These are phyloP conservation scores for Argyresthia goedartella DNA, from an alignment of 2,888 invertebrate genomes.

Conservation along the genomic window DNA sequence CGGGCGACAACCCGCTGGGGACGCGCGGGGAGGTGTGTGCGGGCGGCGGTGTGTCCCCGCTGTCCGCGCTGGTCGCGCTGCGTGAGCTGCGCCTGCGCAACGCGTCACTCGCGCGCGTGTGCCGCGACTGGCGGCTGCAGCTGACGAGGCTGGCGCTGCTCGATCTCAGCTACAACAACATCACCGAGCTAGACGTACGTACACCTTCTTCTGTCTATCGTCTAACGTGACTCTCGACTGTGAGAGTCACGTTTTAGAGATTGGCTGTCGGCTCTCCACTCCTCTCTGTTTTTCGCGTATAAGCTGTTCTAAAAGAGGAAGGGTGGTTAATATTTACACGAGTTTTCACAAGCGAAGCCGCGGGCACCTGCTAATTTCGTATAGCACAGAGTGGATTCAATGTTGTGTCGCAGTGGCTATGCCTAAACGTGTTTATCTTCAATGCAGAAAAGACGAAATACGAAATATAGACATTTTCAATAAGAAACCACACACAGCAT, in stretches of 20 bases:
- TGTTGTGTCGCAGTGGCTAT: too few species aligned
- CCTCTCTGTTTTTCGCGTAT: not conserved
- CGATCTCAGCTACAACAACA: conserved; percentile 17
- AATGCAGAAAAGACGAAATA: too few species aligned
- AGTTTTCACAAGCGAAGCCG: not conserved
- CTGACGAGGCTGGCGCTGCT: conserved; percentile 13
- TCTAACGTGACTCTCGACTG: too few species aligned
- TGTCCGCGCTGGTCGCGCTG: conserved; percentile 11
- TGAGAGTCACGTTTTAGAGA: not conserved
- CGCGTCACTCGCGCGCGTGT: conserved; percentile 12
- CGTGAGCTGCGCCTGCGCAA: conserved; percentile 9
- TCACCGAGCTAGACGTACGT: conserved; percentile 12
- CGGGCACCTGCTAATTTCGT: not conserved
- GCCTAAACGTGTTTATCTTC: too few species aligned
- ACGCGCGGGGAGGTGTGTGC: conserved; percentile 12
- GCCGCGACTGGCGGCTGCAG: conserved; percentile 16
- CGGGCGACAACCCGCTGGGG: conserved; percentile 19
- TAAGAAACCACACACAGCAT: too few species aligned
- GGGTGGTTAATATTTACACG: not conserved
- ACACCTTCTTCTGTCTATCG: not conserved
- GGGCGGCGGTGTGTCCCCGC: conserved; percentile 12
- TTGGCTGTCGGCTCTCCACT: not conserved
- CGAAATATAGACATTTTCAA: too few species aligned
- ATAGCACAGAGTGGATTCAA: too few species aligned
- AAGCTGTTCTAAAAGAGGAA: not conserved